Percentiles rank a stretch among this genome's conserved stretches.
Evolutionary conservation across 2,113 vertebrate genomes (phyloP).

Genomic region (Ochotona princeps): DNA sequence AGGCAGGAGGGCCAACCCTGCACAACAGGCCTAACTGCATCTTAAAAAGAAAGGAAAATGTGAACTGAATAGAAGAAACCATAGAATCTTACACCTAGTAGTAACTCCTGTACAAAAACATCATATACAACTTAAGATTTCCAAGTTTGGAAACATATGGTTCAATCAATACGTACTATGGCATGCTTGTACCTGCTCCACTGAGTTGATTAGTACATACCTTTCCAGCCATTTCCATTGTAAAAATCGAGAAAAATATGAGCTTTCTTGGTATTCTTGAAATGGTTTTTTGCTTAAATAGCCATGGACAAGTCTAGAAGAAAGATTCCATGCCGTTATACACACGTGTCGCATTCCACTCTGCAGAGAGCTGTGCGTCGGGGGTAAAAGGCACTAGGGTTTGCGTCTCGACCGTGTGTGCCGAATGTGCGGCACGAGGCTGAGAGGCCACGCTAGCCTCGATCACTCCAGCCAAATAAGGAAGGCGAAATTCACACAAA

Average conservation of each 20-base stretch:
- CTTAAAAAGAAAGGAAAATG: not conserved
- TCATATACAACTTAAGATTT: not conserved
- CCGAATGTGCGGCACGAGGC: not conserved
- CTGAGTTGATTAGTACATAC: conserved; percentile 84
- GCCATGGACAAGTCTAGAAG: conserved; percentile 90
- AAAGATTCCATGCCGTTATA: conserved; percentile 52
- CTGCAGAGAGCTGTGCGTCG: not conserved
- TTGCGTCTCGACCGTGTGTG: not conserved
- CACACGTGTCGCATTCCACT: not conserved
- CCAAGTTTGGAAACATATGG: not conserved
- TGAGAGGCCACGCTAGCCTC: too few relatives aligned
- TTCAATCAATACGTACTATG: too few relatives aligned
- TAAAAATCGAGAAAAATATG: conserved; percentile 94
- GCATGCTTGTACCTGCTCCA: not conserved
- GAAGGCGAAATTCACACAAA: not conserved
- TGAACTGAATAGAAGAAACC: not conserved
- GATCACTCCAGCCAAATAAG: not conserved
- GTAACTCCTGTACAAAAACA: not conserved
- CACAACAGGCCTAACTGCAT: not conserved
- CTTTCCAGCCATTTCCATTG: conserved; percentile 98
- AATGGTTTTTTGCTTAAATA: conserved; percentile 94
- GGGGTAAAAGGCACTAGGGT: too few relatives aligned
- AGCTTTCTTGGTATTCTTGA: conserved; percentile 92
- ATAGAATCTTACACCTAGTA: not conserved
- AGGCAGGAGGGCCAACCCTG: not conserved